phyloP scores from a whole-genome alignment of 2,113 vertebrate species.

The Phycodurus eques region DNA sequence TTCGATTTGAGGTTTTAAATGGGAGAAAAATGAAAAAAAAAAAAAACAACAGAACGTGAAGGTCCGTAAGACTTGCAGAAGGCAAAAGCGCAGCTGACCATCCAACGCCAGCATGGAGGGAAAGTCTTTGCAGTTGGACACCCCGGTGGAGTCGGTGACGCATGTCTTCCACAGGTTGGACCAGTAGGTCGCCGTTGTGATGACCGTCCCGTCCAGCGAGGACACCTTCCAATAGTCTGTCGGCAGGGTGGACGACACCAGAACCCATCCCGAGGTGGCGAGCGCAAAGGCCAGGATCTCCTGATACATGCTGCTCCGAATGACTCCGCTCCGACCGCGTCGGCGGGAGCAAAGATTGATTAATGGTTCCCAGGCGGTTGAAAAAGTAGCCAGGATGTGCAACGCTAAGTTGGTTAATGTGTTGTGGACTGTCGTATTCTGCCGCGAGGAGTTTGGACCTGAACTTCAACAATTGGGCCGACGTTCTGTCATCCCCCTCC shows the following conservation, averaged over 20 bases:
- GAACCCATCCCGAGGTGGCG: slow-evolving; percentile 83
- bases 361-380: slow-evolving; percentile 6
- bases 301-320: slow-evolving; percentile 76
- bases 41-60: background rate
- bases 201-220: slow-evolving; percentile 87
- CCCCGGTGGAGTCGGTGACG: slow-evolving; percentile 92
- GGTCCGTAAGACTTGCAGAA: background rate
- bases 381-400: slow-evolving; percentile 36
- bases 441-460: slow-evolving; percentile 61
- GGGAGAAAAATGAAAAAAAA: background rate
- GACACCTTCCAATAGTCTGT: slow-evolving; percentile 96
- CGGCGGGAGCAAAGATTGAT: slow-evolving; percentile 12
- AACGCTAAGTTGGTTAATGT: slow-evolving; percentile 65
- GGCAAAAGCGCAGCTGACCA: slow-evolving; percentile 73
- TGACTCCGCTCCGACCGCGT: slow-evolving; percentile 5
- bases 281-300: slow-evolving; percentile 86
- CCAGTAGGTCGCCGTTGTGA: slow-evolving; percentile 93
- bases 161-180: slow-evolving; percentile 94
- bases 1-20: background rate
- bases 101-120: slow-evolving; percentile 92
- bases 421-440: slow-evolving; percentile 57
- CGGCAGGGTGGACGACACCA: slow-evolving; percentile 87
- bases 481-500: slow-evolving; percentile 30
- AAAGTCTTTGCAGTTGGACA: slow-evolving; percentile 95
- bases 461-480: slow-evolving; percentile 42